These are phyloP conservation scores for Chrysolina americana DNA, from an alignment of 2,888 invertebrate species.

Conservation along the genomic window DNA sequence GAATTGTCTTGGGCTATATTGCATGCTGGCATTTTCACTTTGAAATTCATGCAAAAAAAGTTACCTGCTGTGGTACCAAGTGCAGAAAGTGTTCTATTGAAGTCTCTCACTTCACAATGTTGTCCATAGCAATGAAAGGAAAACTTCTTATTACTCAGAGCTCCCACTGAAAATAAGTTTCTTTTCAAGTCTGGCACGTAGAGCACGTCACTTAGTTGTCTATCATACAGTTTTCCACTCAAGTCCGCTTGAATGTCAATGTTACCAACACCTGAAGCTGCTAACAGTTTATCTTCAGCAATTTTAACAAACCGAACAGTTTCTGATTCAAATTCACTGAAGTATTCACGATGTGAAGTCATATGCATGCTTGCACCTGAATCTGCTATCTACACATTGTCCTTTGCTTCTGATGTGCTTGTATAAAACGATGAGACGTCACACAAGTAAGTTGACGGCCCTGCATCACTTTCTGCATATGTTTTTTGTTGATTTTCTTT, in stretches of 20 bases:
- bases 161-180: constrained; percentile 24
- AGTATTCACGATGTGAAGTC: constrained; percentile 23
- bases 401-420: constrained; percentile 9
- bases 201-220: constrained; percentile 17
- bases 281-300: constrained; percentile 27
- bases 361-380: constrained; percentile 28
- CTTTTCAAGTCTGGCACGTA: constrained; percentile 24
- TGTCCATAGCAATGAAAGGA: constrained; percentile 19
- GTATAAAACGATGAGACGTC: constrained; percentile 16
- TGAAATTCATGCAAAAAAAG: constrained; percentile 1
- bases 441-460: constrained; percentile 21
- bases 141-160: constrained; percentile 13
- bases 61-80: constrained; percentile 18
- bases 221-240: constrained; percentile 19
- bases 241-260: constrained; percentile 24
- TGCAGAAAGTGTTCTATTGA: constrained; percentile 12
- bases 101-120: constrained; percentile 11
- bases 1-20: constrained; percentile 24
- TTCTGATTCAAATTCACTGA: constrained; percentile 16
- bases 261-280: constrained; percentile 15
- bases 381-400: constrained; percentile 26
- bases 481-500: not conserved
- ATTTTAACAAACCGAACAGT: constrained; percentile 23
- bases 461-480: constrained; percentile 16
- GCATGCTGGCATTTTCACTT: constrained; percentile 15